These are phyloP conservation scores for Chaenocephalus aceratus DNA, from an alignment of 2,113 vertebrate species.

Conservation along the genomic window DNA sequence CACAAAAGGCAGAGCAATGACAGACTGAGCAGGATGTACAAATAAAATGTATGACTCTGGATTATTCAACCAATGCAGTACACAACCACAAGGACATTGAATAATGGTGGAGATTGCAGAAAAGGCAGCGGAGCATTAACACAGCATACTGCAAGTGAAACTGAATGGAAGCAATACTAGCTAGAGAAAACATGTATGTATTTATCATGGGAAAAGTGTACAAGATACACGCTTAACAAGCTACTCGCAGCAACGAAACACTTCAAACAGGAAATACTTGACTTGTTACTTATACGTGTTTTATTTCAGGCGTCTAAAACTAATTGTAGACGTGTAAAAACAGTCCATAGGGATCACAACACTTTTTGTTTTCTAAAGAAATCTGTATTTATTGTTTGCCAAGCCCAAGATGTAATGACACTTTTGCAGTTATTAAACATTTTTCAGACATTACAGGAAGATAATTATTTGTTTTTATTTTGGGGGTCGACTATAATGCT, in stretches of 20 bases:
- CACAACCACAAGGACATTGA: neutral
- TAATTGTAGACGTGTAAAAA: neutral
- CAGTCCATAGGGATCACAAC: neutral
- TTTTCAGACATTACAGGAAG: neutral
- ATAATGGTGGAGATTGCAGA: constrained; percentile 19
- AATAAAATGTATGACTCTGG: constrained; percentile 19
- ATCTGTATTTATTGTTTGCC: neutral
- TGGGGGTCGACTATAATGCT: neutral
- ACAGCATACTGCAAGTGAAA: neutral
- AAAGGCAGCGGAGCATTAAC: neutral
- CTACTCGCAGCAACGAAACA: constrained; percentile 6
- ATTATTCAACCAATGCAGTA: neutral
- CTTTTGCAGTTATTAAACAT: neutral
- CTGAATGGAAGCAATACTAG: neutral
- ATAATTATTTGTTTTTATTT: neutral
- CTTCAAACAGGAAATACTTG: constrained; percentile 2
- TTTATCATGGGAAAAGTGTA: constrained; percentile 19
- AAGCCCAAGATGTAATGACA: neutral
- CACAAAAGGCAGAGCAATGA: constrained; percentile 1
- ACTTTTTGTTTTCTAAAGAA: neutral
- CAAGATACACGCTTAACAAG: constrained; percentile 4
- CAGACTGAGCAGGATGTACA: constrained; percentile 11
- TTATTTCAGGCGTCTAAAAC: neutral
- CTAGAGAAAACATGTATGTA: neutral
- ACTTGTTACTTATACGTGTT: constrained; percentile 1